Percentiles rank a stretch among this genome's conserved stretches.
Evolutionary conservation across 2,113 vertebrate species (phyloP).

Genomic region (Zingel zingel): DNA sequence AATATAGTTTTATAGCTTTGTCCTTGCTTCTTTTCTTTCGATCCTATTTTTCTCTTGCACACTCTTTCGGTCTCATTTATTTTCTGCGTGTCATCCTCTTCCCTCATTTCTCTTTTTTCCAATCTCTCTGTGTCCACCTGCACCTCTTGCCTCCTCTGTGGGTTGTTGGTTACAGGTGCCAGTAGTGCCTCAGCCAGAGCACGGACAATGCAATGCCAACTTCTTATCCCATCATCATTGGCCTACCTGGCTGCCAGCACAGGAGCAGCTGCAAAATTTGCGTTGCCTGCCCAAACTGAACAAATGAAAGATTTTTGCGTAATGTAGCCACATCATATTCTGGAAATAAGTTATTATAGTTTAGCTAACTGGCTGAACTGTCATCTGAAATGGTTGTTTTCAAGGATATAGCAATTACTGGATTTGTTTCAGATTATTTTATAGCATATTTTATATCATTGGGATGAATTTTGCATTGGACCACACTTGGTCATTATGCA

Average conservation of each 20-base stretch:
- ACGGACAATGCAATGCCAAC: slow-evolving; percentile 37
- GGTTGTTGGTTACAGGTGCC: slow-evolving; percentile 18
- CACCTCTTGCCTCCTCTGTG: slow-evolving; percentile 27
- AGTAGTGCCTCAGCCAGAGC: slow-evolving; percentile 48
- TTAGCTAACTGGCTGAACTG: slow-evolving; percentile 19
- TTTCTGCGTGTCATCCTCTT: slow-evolving; percentile 38
- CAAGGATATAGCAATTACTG: slow-evolving; percentile 8
- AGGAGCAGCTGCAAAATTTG: slow-evolving; percentile 59
- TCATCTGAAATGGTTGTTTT: slow-evolving; percentile 19
- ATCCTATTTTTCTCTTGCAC: slow-evolving; percentile 16
- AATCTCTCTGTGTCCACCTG: slow-evolving; percentile 15
- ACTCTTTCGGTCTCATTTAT: slow-evolving; percentile 61
- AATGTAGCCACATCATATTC: slow-evolving; percentile 33
- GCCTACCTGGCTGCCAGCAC: slow-evolving; percentile 58
- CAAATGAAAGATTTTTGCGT: slow-evolving; percentile 49
- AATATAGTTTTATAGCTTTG: slow-evolving; percentile 4
- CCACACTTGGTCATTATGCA: slow-evolving; percentile 6
- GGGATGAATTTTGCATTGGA: not conserved
- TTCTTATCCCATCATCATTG: slow-evolving; percentile 55
- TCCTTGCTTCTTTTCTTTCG: slow-evolving; percentile 13
- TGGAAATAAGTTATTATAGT: slow-evolving; percentile 29
- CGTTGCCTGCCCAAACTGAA: slow-evolving; percentile 54
- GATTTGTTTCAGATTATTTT: slow-evolving; percentile 2
- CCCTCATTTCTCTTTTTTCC: slow-evolving; percentile 20
- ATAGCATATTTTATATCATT: not conserved